Percentiles rank a stretch among this genome's conserved stretches.
Conservation (phyloP, 2,113 vertebrate species). For the Motacilla tschutschensis region DNA sequence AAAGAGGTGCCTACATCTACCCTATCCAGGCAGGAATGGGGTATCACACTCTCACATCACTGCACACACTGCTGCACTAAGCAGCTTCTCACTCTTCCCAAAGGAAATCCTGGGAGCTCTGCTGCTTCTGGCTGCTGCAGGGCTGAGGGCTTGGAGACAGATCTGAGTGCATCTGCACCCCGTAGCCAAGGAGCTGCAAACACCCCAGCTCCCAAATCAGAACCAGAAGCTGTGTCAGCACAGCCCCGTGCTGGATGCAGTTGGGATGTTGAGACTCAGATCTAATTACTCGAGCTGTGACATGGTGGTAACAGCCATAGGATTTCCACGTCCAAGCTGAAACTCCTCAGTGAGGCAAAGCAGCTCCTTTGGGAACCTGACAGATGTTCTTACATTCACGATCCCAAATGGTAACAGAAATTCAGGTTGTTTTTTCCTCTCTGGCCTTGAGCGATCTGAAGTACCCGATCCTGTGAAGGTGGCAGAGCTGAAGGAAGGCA, state of each 20-base stretch:
- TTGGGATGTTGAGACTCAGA: neutral
- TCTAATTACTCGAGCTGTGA: neutral
- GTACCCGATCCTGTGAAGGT: neutral
- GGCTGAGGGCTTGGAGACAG: neutral
- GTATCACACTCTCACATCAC: fast-evolving
- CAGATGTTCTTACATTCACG: neutral
- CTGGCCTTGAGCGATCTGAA: neutral
- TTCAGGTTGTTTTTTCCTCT: neutral
- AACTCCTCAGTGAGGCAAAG: neutral
- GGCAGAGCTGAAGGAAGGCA: neutral
- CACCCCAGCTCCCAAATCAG: slow-evolving; percentile 26
- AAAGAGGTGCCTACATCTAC: neutral
- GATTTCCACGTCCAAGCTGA: neutral
- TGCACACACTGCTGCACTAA: neutral
- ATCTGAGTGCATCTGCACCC: neutral
- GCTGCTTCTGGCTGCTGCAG: neutral
- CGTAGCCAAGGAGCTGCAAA: neutral
- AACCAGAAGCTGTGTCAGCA: slow-evolving; percentile 11
- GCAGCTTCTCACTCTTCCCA: neutral
- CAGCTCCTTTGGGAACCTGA: neutral
- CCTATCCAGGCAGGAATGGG: neutral
- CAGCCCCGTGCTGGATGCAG: neutral
- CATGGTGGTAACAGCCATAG: neutral
- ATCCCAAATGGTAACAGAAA: neutral
- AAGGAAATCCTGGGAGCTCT: neutral